Base-by-base conservation (phyloP, 2,113 vertebrate species). In the Illadopsis cleaveri region DNA sequence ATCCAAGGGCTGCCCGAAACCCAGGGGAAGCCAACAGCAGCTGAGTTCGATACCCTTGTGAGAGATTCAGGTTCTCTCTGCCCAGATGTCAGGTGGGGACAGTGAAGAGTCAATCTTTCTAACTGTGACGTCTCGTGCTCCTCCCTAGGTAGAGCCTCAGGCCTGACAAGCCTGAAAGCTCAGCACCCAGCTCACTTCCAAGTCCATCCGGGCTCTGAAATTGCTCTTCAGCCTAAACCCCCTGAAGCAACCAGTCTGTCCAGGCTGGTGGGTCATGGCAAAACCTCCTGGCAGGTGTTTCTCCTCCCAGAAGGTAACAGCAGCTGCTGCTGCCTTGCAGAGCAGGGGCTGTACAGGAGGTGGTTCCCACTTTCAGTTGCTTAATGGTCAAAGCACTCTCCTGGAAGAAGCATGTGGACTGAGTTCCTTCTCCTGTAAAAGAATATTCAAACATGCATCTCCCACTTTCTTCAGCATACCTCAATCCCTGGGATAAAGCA, bases 281-380 rank as follows among this genome's bases (percentile, higher is more conserved):
- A 68, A 54, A 27, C 33, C 51, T 84, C 53, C 22, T 30, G 53
- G 28, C 10, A 69, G 44, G 33, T 31, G 27, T 15, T 57, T 15
- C 45, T 92, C 45, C 53, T 86, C 33, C 23, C 12, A 48, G 53
- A 54, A 60, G 45, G 48, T 6, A 35, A 35, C 0, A 1, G 60
- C 6, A 47, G 65, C 31, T 0, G 0, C 24, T n/a, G 17, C 44
- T 33, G 40, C 71, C 60, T 72, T 0, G 0, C 33, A 44, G 28
- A 75, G 48, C 53, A 18, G 48, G 73, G 33, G 5, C 73, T 30
- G 37, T 1, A 42, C 45, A 35, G 42, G 75, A 80, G 19, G 20
- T 47, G 58, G 33, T n/a, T 80, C 54, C 50, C 47, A 14, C 50
- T 50, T 48, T 3, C 79, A 53, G 50, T 7, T 53, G 35, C 11